Evolutionary conservation across 2,113 vertebrate species (phyloP).

Genomic region (Salvelinus alpinus): DNA sequence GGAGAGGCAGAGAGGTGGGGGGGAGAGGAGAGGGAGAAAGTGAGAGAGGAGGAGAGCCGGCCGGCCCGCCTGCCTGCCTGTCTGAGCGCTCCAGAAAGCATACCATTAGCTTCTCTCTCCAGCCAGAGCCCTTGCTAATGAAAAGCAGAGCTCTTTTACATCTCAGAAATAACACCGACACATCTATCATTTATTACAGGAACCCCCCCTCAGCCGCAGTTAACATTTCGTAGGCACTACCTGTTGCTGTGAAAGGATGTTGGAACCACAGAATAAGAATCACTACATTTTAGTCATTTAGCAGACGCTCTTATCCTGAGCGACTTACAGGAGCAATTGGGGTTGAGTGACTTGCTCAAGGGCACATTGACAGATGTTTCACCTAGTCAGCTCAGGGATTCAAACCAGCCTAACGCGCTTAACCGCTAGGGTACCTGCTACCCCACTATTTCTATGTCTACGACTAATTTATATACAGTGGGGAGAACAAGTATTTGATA

Average conservation of each 20-base stretch:
- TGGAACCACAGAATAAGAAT: background rate
- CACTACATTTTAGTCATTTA: no score
- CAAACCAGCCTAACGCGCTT: no score
- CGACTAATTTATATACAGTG: no score
- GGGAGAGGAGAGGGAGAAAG: background rate
- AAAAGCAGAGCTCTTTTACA: background rate
- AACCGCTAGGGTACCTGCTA: no score
- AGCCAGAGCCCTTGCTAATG: background rate
- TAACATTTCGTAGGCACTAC: background rate
- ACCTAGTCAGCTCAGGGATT: no score
- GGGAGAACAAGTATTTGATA: no score
- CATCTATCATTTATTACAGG: background rate
- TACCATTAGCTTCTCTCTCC: background rate
- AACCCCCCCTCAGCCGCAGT: background rate
- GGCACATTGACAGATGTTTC: no score
- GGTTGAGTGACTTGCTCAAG: no score
- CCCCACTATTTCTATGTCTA: no score
- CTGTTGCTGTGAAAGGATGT: background rate
- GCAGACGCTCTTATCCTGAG: no score
- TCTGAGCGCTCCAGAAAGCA: background rate
- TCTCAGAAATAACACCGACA: background rate
- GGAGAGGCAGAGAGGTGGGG: background rate
- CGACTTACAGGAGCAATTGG: no score
- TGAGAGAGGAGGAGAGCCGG: background rate
- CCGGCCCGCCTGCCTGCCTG: no score